phyloP scores from a whole-genome alignment of 2,113 vertebrate species.

The Ranitomeya variabilis region DNA sequence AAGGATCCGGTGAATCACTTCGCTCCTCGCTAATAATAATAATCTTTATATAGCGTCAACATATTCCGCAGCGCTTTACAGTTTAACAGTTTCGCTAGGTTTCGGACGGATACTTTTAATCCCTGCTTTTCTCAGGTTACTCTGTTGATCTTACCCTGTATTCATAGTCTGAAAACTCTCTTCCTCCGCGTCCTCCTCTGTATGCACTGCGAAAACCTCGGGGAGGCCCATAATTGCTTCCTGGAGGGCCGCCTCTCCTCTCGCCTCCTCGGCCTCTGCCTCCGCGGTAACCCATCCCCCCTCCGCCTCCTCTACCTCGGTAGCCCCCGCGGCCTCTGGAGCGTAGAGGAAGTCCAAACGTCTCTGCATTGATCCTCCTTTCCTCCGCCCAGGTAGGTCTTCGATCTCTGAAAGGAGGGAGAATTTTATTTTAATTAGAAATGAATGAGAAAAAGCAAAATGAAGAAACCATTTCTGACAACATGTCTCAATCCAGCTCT shows the following conservation, averaged over 20 bases:
- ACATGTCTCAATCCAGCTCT: background rate
- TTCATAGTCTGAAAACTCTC: constrained; percentile 93
- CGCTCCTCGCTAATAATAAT: too few species aligned
- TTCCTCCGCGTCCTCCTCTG: constrained; percentile 86
- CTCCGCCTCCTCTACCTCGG: constrained; percentile 78
- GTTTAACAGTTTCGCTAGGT: too few species aligned
- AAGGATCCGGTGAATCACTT: too few species aligned
- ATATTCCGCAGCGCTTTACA: too few species aligned
- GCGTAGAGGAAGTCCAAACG: constrained; percentile 92
- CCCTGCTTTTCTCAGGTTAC: background rate
- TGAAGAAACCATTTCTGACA: background rate
- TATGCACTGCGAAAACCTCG: constrained; percentile 88
- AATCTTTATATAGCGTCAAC: too few species aligned
- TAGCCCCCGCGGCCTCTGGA: constrained; percentile 88
- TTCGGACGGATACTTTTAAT: too few species aligned
- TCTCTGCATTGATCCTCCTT: constrained; percentile 91
- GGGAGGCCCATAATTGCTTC: constrained; percentile 78
- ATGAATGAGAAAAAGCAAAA: background rate
- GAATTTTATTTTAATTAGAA: background rate
- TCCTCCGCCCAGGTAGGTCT: constrained; percentile 96
- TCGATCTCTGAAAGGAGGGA: constrained; percentile 78
- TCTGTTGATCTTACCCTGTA: constrained; percentile 82
- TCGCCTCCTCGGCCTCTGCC: constrained; percentile 79
- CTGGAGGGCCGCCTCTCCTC: constrained; percentile 64
- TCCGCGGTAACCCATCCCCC: constrained; percentile 84